These are phyloP conservation scores for Halictus quadricinctus DNA, from an alignment of 2,888 invertebrate genomes.

Conservation along the genomic window DNA sequence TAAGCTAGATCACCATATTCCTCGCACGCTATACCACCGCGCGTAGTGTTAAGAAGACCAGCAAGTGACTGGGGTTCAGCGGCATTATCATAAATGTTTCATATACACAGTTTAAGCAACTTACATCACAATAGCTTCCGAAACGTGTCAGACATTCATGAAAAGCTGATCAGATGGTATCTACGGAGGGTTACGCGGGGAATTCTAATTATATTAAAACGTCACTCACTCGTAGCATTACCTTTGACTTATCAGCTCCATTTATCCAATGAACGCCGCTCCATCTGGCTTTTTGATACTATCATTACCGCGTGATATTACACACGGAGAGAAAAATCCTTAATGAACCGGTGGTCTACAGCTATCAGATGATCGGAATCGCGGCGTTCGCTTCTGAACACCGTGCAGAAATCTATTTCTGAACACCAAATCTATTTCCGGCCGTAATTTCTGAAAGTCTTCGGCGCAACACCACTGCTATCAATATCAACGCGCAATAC, in stretches of 20 bases:
- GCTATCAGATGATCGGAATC: conserved; percentile 2
- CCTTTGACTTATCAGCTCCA: conserved; percentile 34
- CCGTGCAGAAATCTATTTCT: too few relatives aligned
- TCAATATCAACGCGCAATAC: conserved; percentile 57
- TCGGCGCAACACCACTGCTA: conserved; percentile 23
- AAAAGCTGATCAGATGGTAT: conserved; percentile 14
- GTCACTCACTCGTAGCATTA: background rate
- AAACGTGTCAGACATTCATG: background rate
- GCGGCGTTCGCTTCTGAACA: background rate
- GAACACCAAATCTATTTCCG: conserved; percentile 45
- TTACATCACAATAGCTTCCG: background rate
- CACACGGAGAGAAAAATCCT: background rate
- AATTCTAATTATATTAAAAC: conserved; percentile 34
- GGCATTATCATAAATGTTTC: background rate
- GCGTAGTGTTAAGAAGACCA: background rate
- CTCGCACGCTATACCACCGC: background rate
- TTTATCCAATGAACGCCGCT: conserved; percentile 37
- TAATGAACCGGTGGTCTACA: background rate
- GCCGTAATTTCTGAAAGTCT: conserved; percentile 13
- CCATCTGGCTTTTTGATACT: conserved; percentile 20
- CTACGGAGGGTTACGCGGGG: background rate
- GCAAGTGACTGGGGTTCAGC: background rate
- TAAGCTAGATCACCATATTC: background rate
- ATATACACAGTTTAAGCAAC: background rate
- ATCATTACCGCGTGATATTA: conserved; percentile 3